A percentile compares a stretch with the other conserved stretches of the same genome.
These are phyloP conservation scores for Papilio glaucus DNA, from an alignment of 1,140 invertebrate genomes.

Conservation along the genomic window DNA sequence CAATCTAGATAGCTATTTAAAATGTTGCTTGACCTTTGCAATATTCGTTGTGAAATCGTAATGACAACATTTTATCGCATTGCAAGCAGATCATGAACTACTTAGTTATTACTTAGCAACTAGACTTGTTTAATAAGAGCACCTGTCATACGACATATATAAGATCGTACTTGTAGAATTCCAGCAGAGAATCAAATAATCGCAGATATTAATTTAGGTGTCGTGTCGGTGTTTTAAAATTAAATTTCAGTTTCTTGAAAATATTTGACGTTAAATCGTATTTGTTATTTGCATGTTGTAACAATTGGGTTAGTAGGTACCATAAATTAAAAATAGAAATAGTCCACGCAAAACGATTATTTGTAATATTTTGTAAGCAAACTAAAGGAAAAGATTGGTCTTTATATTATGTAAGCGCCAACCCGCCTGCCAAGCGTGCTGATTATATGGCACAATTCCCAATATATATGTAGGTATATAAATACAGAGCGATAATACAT, in stretches of 20 bases:
- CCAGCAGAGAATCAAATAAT: background rate
- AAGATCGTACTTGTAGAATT: background rate
- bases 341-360: too few species aligned
- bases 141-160: constrained; percentile 2
- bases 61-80: constrained; percentile 27
- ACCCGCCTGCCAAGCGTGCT: too few species aligned
- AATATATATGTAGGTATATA: too few species aligned
- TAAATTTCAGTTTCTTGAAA: background rate
- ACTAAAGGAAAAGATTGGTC: too few species aligned
- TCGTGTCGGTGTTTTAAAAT: background rate
- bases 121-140: background rate
- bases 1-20: constrained; percentile 34
- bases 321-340: background rate
- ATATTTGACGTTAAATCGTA: background rate
- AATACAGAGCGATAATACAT: too few species aligned
- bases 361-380: too few species aligned
- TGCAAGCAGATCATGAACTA: constrained; percentile 26
- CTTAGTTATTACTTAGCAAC: background rate
- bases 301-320: background rate
- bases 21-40: constrained; percentile 24
- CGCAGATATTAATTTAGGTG: background rate
- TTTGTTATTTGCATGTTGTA: background rate
- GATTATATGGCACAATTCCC: too few species aligned
- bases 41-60: constrained; percentile 19
- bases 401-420: too few species aligned